These are phyloP conservation scores for Leiothrix lutea DNA, from an alignment of 2,113 vertebrate species.

Conservation along the genomic window DNA sequence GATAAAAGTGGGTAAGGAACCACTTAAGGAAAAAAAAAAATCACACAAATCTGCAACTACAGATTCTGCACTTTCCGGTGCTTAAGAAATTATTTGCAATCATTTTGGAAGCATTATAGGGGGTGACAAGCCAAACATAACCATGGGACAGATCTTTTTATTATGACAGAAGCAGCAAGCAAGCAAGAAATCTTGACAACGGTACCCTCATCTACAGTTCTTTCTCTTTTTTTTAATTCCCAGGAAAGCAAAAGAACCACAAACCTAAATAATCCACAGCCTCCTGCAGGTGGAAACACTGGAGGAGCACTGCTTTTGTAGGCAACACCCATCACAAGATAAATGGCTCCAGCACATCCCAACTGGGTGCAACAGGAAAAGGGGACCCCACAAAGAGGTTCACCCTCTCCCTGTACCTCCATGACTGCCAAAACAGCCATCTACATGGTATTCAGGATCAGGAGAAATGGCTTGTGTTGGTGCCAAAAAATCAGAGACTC, in stretches of 20 bases:
- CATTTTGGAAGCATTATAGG: slow-evolving; percentile 30
- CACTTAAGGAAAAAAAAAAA: slow-evolving; percentile 21
- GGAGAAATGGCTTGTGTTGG: not conserved
- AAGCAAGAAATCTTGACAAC: not conserved
- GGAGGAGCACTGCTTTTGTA: not conserved
- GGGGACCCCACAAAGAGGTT: not conserved
- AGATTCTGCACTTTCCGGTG: slow-evolving; percentile 32
- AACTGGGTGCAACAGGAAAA: not conserved
- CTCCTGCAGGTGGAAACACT: not conserved
- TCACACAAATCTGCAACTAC: slow-evolving; percentile 27
- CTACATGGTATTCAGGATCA: not conserved
- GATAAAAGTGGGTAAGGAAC: slow-evolving; percentile 38
- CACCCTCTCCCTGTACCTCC: not conserved
- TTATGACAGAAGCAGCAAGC: not conserved
- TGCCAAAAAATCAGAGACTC: not conserved
- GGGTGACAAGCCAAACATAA: slow-evolving; percentile 5
- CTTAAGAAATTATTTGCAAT: slow-evolving; percentile 47
- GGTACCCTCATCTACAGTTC: not conserved
- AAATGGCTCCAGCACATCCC: not conserved
- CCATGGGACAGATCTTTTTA: not conserved
- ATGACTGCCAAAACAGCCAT: not conserved
- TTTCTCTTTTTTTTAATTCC: not conserved
- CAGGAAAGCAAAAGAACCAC: not conserved
- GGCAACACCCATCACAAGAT: not conserved
- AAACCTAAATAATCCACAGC: not conserved